Evolutionary conservation across 2,888 invertebrate species (phyloP), one percentile per base, ranked within the genome.

Genomic region (Scaeva pyrastri): DNA sequence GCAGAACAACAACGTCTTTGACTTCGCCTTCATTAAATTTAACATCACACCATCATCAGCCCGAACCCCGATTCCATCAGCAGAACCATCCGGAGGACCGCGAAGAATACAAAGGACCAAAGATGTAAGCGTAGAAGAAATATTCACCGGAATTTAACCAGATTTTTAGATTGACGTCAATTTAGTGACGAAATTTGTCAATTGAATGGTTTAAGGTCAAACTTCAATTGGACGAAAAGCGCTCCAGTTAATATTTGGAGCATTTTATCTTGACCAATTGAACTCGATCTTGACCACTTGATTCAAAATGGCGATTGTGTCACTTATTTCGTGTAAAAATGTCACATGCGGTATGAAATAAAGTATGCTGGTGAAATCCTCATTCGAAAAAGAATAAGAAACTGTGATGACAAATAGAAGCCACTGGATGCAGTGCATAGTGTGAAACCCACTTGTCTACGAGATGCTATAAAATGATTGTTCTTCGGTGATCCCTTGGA

Each of bases 11-110:
- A 90, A 91, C 90, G 90, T 90, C 90, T 90, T 88, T 90, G 90
- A 90, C 89, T 88, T 90, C 91, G 89, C 89, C 91, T 89, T 90
- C 90, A 91, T 91, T 91, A 90, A 91, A 90, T 90, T 73, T 89
- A 90, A 88, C 89, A 89, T 88, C 90, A 88, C 80, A 74, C 26
- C 83, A 74, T 19, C 58, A 56, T n/a, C 16, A 31, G 4, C 56
- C 12, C 19, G 8, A 31, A 31, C 68, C 89, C n/a, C n/a, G n/a
- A n/a, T n/a, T n/a, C n/a, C n/a, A n/a, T n/a, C 87, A 36, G 36
- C 76, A 74, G 11, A 80, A 71, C 14, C 45, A 36, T 19, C 74
- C 52, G 4, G 56, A 76, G 10, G 60, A 85, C 19, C 66, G 56
- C 55, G 88, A 86, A 31, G 89, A 90, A 80, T 92, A 91, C 90